Conservation (phyloP, 92 coral and sea anemone species). For the Virgularia gustaviana region DNA sequence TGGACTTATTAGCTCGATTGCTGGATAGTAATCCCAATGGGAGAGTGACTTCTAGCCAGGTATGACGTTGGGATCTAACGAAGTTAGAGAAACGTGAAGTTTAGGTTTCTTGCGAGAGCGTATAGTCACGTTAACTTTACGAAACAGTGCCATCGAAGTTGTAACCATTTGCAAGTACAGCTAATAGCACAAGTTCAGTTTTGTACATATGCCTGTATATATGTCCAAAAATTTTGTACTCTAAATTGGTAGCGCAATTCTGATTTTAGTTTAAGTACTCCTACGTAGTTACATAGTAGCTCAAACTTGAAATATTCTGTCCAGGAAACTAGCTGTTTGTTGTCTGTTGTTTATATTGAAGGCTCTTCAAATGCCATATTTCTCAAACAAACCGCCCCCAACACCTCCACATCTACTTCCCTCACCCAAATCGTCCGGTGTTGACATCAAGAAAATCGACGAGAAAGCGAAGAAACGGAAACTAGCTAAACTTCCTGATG, state of each 20-base stretch:
- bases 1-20: slow-evolving; percentile 80
- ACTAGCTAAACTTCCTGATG: slow-evolving; percentile 44
- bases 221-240: too few species aligned
- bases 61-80: neutral
- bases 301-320: neutral
- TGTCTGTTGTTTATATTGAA: slow-evolving; percentile 1
- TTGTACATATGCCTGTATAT: too few species aligned
- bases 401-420: slow-evolving; percentile 80
- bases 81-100: neutral
- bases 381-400: slow-evolving; percentile 90
- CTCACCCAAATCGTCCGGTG: slow-evolving; percentile 60
- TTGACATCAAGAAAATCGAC: slow-evolving; percentile 51
- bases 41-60: slow-evolving; percentile 91
- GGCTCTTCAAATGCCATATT: slow-evolving; percentile 97
- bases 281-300: too few species aligned
- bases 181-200: too few species aligned
- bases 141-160: too few species aligned
- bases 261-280: too few species aligned
- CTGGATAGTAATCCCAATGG: slow-evolving; percentile 91
- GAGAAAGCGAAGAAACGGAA: slow-evolving; percentile 75
- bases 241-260: too few species aligned
- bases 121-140: neutral
- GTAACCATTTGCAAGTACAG: too few species aligned
- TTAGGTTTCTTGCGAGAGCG: neutral
- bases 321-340: neutral